Evolutionary conservation across 2,888 invertebrate species (phyloP), one percentile per base, ranked within the genome.

Genomic region (Agrotis ipsilon): DNA sequence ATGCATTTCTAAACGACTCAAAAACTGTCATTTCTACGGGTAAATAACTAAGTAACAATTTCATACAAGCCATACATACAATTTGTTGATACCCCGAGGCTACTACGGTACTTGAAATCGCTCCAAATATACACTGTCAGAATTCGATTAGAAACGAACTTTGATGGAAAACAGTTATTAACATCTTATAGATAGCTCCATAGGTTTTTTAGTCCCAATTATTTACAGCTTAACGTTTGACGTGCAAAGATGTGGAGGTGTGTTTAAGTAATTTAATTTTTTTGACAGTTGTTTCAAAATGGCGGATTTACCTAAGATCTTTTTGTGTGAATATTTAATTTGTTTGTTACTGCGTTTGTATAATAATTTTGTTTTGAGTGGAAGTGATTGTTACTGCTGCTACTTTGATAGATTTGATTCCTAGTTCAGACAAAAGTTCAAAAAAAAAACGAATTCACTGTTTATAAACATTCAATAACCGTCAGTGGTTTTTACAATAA

Each of bases 161-260:
- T 92, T 94, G 93, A 94, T 93, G 93, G 92, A 93, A 94, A 94
- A 93, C 92, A 92, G 91, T 93, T 92, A 91, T 89, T 89, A 87
- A 83, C 78, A 86, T 86, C 87, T 86, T 88, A 89, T 68, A 75
- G 65, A 88, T 86, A 83, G 74, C 73, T 78, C 78, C 68, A 62
- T 43, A 54, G 51, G 24, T 63, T 75, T 81, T 84, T 80, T 74
- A 75, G 65, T 76, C 74, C 49, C 72, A 72, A 80, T 82, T 84
- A 88, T 87, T 80, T 82, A 78, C 67, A 81, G 80, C 78, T 80
- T 83, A 83, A 72, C 62, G 70, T 75, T 72, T 57, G 60, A 81
- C 58, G 57, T 21, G 55, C 62, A 72, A 61, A 69, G 63, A 75
- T 14, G 19, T 68, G 69, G 73, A 80, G 75, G 72, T 39, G 72